Base-by-base conservation (phyloP, 2,113 vertebrate species). In the Zosterops pallidus region DNA sequence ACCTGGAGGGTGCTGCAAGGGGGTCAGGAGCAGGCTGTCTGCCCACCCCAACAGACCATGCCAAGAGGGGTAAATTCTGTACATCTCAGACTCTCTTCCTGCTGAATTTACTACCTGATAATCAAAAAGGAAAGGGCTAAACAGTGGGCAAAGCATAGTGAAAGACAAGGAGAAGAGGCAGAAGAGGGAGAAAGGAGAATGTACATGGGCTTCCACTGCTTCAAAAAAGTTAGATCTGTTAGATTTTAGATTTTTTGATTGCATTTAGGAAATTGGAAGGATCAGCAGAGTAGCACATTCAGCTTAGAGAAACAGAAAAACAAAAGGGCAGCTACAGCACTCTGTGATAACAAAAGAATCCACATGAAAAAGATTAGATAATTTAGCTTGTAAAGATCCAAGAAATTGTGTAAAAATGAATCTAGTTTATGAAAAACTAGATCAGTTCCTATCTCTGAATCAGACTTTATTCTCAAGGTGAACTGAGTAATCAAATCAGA, bases 71-170 rank as follows among this genome's bases (percentile, higher is more conserved):
- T 0, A 12, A n/a, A 37, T 90, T 95, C 69, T 37, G 28, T 17
- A 71, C 67, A 49, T n/a, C 47, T 52, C 68, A 59, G 39, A 68
- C 33, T 17, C 35, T 87, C 90, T 88, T 88, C 85, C 81, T 25
- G 84, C 83, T 83, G 83, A 87, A 95, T 95, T 96, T 93, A 83
- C 81, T 25, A 63, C 57, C 60, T 88, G 77, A 69, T 71, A 81
- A 69, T 88, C 77, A 91, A 88, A 86, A 92, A 49, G 80, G 37
- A 76, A 85, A 90, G 53, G 74, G 53, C 29, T 50, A n/a, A 91
- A 91, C 71, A 92, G 69, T 28, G 25, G 56, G 23, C 2, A 2
- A 92, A 83, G 44, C 22, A 11, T 0, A 59, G 33, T 17, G 67
- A 63, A 80, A 59, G 26, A 56, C 46, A 22, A 69, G 81, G 29